Evolutionary conservation across 2,888 invertebrate species (phyloP).

Genomic region (Anoplius nigerrimus): DNA sequence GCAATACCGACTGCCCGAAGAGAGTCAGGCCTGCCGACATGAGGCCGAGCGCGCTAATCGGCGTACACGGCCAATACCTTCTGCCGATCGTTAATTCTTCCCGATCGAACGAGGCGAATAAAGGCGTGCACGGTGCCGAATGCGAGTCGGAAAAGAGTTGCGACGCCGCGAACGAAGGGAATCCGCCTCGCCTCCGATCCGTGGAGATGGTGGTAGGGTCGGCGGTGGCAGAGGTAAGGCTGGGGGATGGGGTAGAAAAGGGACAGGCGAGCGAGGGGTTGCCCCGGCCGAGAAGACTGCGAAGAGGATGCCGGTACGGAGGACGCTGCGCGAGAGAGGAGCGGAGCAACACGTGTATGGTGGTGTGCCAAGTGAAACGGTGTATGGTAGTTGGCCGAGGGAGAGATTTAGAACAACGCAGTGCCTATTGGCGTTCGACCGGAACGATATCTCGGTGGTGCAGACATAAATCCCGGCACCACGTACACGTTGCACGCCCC

Average conservation of each 20-base stretch:
- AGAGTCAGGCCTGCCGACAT: too few species aligned
- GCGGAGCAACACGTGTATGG: not conserved
- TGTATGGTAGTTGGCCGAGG: slow-evolving; percentile 36
- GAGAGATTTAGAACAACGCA: slow-evolving; percentile 68
- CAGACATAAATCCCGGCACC: slow-evolving; percentile 75
- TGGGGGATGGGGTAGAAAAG: not conserved
- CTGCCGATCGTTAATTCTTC: slow-evolving; percentile 37
- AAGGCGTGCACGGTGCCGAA: slow-evolving; percentile 34
- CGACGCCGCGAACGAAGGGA: not conserved
- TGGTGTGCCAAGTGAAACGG: slow-evolving; percentile 19
- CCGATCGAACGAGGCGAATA: slow-evolving; percentile 38
- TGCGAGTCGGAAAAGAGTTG: slow-evolving; percentile 7
- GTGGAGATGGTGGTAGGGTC: not conserved
- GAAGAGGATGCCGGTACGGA: slow-evolving; percentile 1
- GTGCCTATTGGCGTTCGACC: slow-evolving; percentile 71
- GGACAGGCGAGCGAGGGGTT: not conserved
- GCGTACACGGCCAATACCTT: slow-evolving; percentile 24
- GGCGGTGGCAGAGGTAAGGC: not conserved
- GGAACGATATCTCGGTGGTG: slow-evolving; percentile 73
- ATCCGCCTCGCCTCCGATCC: too few species aligned
- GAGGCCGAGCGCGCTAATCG: not conserved
- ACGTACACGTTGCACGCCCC: slow-evolving; percentile 74
- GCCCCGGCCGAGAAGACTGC: too few species aligned
- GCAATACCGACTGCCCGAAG: not conserved
- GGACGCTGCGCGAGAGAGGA: slow-evolving; percentile 1